Evolutionary conservation across 2,888 invertebrate genomes (phyloP).

Genomic region (Macrosiphum euphorbiae): DNA sequence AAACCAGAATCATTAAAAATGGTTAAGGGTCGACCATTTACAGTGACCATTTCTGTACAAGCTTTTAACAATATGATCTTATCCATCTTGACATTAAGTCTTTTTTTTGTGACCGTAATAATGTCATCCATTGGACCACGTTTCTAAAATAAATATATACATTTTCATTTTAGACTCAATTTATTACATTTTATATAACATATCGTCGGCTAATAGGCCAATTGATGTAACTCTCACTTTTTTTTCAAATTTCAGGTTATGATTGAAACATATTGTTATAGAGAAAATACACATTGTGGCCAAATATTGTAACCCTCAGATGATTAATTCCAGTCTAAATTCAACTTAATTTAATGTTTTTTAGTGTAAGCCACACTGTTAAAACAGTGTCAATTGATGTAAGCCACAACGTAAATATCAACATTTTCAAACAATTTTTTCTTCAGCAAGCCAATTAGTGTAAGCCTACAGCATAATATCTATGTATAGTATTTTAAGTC

Average conservation of each 20-base stretch:
- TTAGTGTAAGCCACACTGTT: background rate
- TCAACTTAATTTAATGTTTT: background rate
- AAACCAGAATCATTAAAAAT: conserved; percentile 16
- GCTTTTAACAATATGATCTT: background rate
- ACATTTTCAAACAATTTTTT: background rate
- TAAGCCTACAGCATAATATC: background rate
- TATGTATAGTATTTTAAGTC: background rate
- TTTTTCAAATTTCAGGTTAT: background rate
- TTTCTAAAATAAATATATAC: background rate
- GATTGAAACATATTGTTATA: background rate
- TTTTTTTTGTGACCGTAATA: background rate
- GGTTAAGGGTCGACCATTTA: background rate
- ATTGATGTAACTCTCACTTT: background rate
- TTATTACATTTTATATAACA: background rate
- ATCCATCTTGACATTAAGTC: background rate
- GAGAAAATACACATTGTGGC: background rate
- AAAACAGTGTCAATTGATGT: conserved; percentile 1
- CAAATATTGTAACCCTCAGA: conserved; percentile 4
- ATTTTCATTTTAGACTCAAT: no score
- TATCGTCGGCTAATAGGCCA: conserved; percentile 7
- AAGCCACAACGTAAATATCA: background rate
- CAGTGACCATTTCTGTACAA: background rate
- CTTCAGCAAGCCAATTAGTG: background rate
- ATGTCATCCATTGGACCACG: background rate
- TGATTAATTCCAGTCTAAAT: background rate